phyloP scores from a whole-genome alignment of 2,888 invertebrate species.

The Lasius fuliginosus region DNA sequence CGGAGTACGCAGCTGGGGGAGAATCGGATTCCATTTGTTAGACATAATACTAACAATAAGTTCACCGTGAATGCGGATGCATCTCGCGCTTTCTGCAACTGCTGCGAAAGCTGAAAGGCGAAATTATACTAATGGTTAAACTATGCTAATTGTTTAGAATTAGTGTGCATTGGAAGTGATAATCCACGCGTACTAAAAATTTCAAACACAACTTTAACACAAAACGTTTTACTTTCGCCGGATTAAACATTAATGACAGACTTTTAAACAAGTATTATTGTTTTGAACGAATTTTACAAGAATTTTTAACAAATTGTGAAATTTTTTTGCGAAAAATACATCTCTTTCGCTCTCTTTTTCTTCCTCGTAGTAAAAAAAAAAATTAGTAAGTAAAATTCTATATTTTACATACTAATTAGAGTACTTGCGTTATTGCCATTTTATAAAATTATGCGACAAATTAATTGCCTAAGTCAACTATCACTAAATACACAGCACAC shows the following conservation, averaged over 20 bases:
- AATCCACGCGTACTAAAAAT: neutral
- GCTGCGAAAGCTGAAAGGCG: constrained; percentile 1
- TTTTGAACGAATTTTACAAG: neutral
- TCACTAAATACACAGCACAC: neutral
- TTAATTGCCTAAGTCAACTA: neutral
- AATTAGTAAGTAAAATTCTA: neutral
- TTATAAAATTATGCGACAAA: neutral
- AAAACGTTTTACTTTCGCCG: neutral
- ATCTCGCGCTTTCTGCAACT: neutral
- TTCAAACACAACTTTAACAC: neutral
- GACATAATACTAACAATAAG: constrained; percentile 58
- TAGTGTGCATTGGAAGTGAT: neutral
- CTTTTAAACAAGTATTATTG: neutral
- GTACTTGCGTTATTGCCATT: neutral
- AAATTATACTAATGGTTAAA: constrained; percentile 5
- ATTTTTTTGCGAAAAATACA: neutral
- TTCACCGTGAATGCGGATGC: neutral
- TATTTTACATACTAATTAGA: neutral
- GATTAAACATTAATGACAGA: neutral
- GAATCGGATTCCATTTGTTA: constrained; percentile 60
- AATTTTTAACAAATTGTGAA: neutral
- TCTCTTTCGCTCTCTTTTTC: too few species aligned
- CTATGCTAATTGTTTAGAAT: constrained; percentile 7
- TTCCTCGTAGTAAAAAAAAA: neutral
- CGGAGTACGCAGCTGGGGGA: constrained; percentile 54